These are phyloP conservation scores for Hirundo rustica DNA, from an alignment of 2,797 vertebrate genomes.

Conservation along the genomic window DNA sequence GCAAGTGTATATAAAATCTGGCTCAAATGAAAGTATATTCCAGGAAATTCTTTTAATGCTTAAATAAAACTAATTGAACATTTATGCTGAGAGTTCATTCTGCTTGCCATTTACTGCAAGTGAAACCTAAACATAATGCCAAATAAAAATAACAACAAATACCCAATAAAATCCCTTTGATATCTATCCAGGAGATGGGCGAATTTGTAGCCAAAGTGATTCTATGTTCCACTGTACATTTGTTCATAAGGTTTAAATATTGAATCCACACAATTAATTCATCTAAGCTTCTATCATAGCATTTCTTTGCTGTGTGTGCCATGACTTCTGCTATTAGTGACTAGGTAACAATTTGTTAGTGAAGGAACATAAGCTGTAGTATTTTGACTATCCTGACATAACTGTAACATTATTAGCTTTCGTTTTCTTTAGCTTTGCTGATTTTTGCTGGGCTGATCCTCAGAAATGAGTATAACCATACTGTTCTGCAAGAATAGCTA, in stretches of 20 bases:
- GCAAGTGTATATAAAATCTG: constrained; percentile 25
- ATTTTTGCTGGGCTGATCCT: background rate
- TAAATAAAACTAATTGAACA: background rate
- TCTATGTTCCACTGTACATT: background rate
- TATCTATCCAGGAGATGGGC: background rate
- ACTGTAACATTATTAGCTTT: background rate
- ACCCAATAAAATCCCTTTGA: background rate
- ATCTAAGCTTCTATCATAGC: background rate
- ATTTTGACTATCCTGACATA: background rate
- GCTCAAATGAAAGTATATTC: constrained; percentile 8
- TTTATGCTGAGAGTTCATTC: background rate
- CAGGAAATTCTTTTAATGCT: background rate
- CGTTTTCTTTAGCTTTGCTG: background rate
- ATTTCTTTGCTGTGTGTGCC: background rate
- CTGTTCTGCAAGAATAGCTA: background rate
- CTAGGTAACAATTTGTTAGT: background rate
- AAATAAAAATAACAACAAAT: background rate
- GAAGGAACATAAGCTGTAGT: background rate
- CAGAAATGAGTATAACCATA: background rate
- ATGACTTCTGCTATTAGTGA: background rate
- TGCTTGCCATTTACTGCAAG: background rate
- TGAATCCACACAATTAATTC: background rate
- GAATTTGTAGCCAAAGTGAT: background rate
- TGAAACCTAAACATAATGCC: background rate
- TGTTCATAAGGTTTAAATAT: background rate